These are phyloP conservation scores for Apis dorsata DNA, from an alignment of 1,140 invertebrate genomes.

Conservation along the genomic window DNA sequence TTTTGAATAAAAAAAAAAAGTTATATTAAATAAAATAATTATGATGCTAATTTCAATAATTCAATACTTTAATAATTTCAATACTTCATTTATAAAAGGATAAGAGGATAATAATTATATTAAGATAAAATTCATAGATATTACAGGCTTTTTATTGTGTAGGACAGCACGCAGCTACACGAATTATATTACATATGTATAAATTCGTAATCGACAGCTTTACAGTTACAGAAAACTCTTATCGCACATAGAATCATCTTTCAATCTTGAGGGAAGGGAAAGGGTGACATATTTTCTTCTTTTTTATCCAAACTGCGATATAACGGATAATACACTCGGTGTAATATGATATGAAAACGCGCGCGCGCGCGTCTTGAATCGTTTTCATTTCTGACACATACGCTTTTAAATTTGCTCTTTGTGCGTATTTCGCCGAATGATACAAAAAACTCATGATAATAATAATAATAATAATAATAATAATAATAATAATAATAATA, in stretches of 20 bases:
- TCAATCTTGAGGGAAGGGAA: conserved; percentile 20
- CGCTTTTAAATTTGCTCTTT: not conserved
- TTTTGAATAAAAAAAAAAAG: too few relatives aligned
- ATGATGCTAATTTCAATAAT: too few relatives aligned
- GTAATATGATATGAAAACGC: conserved; percentile 22
- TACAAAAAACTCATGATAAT: conserved; percentile 8
- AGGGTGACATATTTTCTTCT: conserved; percentile 21
- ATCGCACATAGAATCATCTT: conserved; percentile 68
- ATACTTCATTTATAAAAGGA: not conserved
- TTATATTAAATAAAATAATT: too few relatives aligned
- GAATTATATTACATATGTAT: conserved; percentile 79
- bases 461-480: not conserved
- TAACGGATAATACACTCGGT: conserved; percentile 34
- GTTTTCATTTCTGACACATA: not conserved
- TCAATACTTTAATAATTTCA: not conserved
- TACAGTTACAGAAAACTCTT: conserved; percentile 72
- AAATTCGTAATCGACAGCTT: conserved; percentile 75
- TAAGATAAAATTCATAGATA: conserved; percentile 56
- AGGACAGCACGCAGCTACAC: conserved; percentile 66
- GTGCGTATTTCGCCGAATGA: conserved; percentile 31
- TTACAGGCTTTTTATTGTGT: conserved; percentile 75
- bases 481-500: conserved; percentile 6
- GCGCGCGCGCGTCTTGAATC: too few relatives aligned
- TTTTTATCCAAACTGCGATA: conserved; percentile 8
- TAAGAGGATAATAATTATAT: not conserved